Evolutionary conservation across 2,113 vertebrate genomes (phyloP).

Genomic region (Thunnus thynnus): DNA sequence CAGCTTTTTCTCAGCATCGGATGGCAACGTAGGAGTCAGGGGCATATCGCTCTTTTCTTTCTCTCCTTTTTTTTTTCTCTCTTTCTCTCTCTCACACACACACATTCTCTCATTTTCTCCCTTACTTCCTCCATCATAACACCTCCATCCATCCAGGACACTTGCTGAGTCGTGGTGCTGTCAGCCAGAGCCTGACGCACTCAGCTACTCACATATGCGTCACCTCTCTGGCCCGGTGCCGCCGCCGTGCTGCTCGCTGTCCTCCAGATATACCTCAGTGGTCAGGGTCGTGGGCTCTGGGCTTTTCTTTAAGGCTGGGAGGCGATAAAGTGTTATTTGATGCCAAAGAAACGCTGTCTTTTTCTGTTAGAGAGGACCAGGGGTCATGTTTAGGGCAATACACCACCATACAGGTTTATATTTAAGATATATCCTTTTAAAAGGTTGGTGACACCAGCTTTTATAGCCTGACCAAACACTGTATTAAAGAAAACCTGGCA

Average conservation of each 20-base stretch:
- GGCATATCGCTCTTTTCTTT: conserved; percentile 52
- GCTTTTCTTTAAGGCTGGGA: conserved; percentile 39
- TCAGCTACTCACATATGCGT: conserved; percentile 74
- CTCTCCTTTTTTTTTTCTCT: conserved; percentile 3
- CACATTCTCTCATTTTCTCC: conserved; percentile 45
- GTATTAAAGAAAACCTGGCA: too few relatives aligned
- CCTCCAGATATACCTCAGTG: conserved; percentile 55
- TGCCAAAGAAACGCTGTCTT: conserved; percentile 26
- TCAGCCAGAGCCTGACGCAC: conserved; percentile 80
- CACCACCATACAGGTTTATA: neutral
- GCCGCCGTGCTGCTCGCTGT: conserved; percentile 62
- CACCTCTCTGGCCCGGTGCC: conserved; percentile 65
- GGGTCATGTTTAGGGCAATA: conserved; percentile 15
- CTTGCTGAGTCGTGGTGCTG: conserved; percentile 73
- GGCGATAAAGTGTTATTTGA: conserved; percentile 15
- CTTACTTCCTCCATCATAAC: conserved; percentile 75
- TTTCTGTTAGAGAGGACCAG: conserved; percentile 9
- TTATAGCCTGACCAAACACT: too few relatives aligned
- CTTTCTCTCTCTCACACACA: conserved; percentile 23
- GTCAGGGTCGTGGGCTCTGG: conserved; percentile 54
- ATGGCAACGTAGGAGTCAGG: conserved; percentile 73
- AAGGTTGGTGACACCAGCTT: neutral
- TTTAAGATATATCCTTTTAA: neutral
- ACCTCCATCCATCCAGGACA: conserved; percentile 79
- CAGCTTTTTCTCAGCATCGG: conserved; percentile 73